Percentiles rank a stretch among this genome's conserved stretches.
Evolutionary conservation across 2,888 invertebrate species (phyloP).

Genomic region (Cheilosia soror): DNA sequence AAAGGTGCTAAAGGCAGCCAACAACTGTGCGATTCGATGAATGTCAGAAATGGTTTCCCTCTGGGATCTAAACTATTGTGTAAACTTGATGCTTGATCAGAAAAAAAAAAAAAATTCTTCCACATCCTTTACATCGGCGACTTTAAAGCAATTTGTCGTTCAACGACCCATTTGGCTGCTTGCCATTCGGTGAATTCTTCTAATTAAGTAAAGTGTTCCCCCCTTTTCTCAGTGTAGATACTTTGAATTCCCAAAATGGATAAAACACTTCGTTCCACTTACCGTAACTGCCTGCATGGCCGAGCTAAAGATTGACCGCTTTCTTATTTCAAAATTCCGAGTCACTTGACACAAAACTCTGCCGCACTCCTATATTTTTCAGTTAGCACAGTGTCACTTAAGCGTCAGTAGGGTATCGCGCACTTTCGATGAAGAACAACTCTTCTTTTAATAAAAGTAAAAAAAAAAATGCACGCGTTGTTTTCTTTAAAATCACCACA

Average conservation of each 20-base stretch:
- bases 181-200: constrained; percentile 54
- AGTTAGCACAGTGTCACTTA: constrained; percentile 24
- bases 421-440: constrained; percentile 15
- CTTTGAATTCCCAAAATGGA: constrained; percentile 20
- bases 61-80: constrained; percentile 22
- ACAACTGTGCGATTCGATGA: constrained; percentile 37
- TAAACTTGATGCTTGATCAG: constrained; percentile 26
- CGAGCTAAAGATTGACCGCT: background rate
- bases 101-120: background rate
- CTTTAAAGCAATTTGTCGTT: constrained; percentile 43
- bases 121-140: constrained; percentile 14
- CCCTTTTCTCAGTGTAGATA: too few species aligned
- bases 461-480: constrained; percentile 6
- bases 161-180: constrained; percentile 67
- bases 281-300: constrained; percentile 68
- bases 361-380: background rate
- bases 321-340: background rate
- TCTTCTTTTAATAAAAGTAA: background rate
- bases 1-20: constrained; percentile 29
- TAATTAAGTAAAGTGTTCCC: constrained; percentile 56
- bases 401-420: constrained; percentile 13
- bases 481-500: constrained; percentile 42
- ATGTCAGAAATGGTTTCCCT: constrained; percentile 5
- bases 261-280: constrained; percentile 42
- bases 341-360: background rate